phyloP scores from a whole-genome alignment of 2,797 vertebrate genomes.

The Emydoidea blandingii region DNA sequence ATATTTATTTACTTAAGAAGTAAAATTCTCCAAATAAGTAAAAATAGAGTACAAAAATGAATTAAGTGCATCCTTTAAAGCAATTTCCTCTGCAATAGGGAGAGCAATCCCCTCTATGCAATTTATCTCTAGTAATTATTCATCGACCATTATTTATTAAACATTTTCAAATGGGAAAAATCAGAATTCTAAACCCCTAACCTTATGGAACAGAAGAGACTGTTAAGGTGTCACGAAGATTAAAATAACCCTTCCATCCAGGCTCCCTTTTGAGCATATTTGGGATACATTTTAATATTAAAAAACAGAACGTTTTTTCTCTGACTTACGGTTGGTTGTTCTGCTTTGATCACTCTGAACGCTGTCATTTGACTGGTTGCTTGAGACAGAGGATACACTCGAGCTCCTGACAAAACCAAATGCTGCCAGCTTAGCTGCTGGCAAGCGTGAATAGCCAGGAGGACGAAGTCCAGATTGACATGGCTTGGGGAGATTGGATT shows the following conservation, averaged over 20 bases:
- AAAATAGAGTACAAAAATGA: background rate
- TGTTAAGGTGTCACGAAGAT: background rate
- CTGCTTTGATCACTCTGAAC: slow-evolving; percentile 85
- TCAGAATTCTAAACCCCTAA: background rate
- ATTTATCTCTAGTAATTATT: background rate
- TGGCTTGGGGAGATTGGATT: slow-evolving; percentile 87
- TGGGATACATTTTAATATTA: background rate
- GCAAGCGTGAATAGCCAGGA: slow-evolving; percentile 91
- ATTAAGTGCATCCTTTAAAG: background rate
- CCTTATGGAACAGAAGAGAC: background rate
- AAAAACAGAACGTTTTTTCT: background rate
- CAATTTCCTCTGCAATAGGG: background rate
- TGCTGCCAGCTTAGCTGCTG: slow-evolving; percentile 86
- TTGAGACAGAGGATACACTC: slow-evolving; percentile 92
- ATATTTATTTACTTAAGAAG: slow-evolving; percentile 33
- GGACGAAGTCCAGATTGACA: slow-evolving; percentile 92
- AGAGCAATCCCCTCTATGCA: background rate
- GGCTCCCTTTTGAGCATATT: background rate
- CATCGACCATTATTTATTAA: background rate
- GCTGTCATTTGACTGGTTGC: slow-evolving; percentile 89
- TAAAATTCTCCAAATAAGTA: background rate
- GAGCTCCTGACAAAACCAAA: slow-evolving; percentile 91
- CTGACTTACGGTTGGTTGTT: slow-evolving; percentile 86
- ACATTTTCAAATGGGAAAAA: background rate
- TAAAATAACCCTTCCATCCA: background rate